Evolutionary conservation across 2,113 vertebrate genomes (phyloP).

Genomic region (Lagopus leucura): DNA sequence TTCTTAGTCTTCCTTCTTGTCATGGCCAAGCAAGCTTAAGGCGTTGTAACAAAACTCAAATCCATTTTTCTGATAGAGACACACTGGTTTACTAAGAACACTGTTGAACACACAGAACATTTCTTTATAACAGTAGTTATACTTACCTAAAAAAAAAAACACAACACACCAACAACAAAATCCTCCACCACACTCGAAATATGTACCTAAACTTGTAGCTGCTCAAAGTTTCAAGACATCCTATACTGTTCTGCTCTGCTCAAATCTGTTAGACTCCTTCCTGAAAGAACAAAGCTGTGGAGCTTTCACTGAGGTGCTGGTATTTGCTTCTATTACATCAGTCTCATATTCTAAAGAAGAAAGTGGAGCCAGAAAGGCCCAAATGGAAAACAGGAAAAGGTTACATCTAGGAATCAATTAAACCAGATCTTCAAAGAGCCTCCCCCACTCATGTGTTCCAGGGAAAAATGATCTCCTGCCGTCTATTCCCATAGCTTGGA

Average conservation of each 20-base stretch:
- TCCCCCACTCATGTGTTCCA: constrained; percentile 7
- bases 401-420: constrained; percentile 19
- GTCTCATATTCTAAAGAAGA: neutral
- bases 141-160: neutral
- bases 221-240: constrained; percentile 52
- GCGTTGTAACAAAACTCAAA: constrained; percentile 6
- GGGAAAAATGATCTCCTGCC: neutral
- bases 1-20: neutral
- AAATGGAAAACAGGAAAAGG: constrained; percentile 36
- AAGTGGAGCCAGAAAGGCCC: constrained; percentile 27
- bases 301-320: constrained; percentile 1
- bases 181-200: neutral
- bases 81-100: neutral
- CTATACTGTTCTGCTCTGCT: constrained; percentile 14
- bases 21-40: neutral
- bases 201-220: constrained; percentile 48
- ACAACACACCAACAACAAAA: neutral
- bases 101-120: neutral
- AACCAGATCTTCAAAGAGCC: neutral
- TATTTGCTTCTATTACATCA: constrained; percentile 54
- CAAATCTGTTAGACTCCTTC: constrained; percentile 27
- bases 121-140: neutral
- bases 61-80: neutral
- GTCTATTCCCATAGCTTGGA: neutral
- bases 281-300: constrained; percentile 46